These are phyloP conservation scores for Cydia strobilella DNA, from an alignment of 1,140 invertebrate genomes.

Conservation along the genomic window DNA sequence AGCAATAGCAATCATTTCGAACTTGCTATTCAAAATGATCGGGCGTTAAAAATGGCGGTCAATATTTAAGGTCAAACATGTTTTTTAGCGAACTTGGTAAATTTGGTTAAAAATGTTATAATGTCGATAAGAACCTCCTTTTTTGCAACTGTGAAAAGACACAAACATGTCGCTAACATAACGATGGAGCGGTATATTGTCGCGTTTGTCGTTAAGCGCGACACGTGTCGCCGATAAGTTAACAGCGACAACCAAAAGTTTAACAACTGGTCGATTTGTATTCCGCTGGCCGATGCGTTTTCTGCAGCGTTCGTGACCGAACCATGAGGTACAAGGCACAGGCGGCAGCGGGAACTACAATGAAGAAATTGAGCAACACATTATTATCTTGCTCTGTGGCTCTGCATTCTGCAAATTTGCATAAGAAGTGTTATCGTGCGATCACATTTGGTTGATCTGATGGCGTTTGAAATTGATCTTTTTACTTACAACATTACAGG, in stretches of 20 bases:
- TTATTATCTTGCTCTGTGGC: no score
- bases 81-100: no score
- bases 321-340: neutral
- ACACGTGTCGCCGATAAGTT: conserved; percentile 8
- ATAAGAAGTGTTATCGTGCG: no score
- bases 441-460: no score
- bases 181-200: neutral
- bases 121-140: neutral
- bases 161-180: neutral
- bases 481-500: no score
- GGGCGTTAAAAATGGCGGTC: no score
- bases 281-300: conserved; percentile 1
- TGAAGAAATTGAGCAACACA: neutral
- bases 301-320: conserved; percentile 8
- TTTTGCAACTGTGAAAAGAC: neutral
- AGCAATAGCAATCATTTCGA: neutral
- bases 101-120: no score
- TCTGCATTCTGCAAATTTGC: no score
- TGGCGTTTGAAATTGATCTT: no score
- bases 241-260: conserved; percentile 11
- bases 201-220: neutral
- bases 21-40: neutral
- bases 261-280: conserved; percentile 17
- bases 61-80: no score
- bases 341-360: neutral